Evolutionary conservation across 2,888 invertebrate genomes (phyloP).

Genomic region (Choreutis nemorana): DNA sequence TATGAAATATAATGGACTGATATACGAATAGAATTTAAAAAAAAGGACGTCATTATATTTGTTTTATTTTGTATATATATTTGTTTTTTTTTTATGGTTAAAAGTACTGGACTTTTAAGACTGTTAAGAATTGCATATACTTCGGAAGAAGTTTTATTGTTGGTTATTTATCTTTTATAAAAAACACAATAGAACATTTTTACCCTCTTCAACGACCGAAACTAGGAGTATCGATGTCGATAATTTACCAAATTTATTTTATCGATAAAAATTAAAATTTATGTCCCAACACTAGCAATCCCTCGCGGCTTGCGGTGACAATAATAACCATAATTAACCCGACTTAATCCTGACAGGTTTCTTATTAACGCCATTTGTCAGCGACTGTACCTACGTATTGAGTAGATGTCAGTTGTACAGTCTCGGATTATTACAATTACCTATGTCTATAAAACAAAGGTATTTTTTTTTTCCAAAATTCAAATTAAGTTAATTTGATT

Average conservation of each 20-base stretch:
- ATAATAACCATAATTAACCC: slow-evolving; percentile 51
- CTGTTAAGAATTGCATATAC: too few species aligned
- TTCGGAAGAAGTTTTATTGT: not conserved
- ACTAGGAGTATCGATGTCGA: not conserved
- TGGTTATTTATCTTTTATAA: not conserved
- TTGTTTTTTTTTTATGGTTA: too few species aligned
- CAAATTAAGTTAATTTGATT: not conserved
- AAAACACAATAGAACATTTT: too few species aligned
- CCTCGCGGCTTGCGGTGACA: slow-evolving; percentile 19
- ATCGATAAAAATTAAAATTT: not conserved
- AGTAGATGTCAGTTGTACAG: too few species aligned
- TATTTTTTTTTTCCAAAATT: not conserved
- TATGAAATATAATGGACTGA: too few species aligned
- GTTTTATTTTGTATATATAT: too few species aligned
- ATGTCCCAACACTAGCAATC: slow-evolving; percentile 2
- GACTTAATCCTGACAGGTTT: slow-evolving; percentile 58
- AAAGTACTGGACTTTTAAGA: too few species aligned
- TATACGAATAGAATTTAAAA: too few species aligned
- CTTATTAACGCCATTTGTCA: slow-evolving; percentile 64
- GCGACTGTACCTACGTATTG: slow-evolving; percentile 12
- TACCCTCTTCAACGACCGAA: not conserved
- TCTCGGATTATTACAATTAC: not conserved
- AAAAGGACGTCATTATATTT: too few species aligned
- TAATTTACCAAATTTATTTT: not conserved
- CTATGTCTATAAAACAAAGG: not conserved